Evolutionary conservation across 2,113 vertebrate species (phyloP).

Genomic region (Aptenodytes forsteri): DNA sequence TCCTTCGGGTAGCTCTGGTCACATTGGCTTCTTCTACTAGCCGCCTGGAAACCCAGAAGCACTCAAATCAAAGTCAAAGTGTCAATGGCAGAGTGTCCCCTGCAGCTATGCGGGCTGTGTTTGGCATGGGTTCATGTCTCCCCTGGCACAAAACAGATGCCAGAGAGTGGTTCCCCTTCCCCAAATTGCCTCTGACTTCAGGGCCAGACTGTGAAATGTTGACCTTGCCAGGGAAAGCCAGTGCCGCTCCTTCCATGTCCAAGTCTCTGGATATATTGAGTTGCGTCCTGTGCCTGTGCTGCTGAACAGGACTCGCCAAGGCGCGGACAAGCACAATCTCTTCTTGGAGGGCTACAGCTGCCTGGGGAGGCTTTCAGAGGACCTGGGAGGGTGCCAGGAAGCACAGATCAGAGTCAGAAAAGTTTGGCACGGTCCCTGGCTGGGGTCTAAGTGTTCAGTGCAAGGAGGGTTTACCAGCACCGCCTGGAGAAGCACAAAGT

Average conservation of each 20-base stretch:
- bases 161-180: background rate
- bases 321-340: rapidly evolving
- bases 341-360: background rate
- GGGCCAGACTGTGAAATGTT: background rate
- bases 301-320: background rate
- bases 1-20: background rate
- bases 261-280: background rate
- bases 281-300: background rate
- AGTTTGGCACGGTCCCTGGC: background rate
- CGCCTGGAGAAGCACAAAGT: background rate
- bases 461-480: background rate
- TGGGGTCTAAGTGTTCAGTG: background rate
- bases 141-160: background rate
- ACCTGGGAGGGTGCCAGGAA: background rate
- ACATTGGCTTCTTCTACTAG: too few species aligned
- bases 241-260: background rate
- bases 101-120: background rate
- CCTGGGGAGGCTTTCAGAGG: background rate
- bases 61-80: background rate
- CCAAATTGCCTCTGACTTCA: background rate
- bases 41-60: background rate
- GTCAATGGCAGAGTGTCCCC: background rate
- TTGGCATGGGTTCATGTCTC: background rate
- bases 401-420: background rate
- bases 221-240: background rate